A percentile compares a stretch with the other conserved stretches of the same genome.
phyloP scores from a whole-genome alignment of 2,888 invertebrate species.

The Aproaerema taeniolella region DNA sequence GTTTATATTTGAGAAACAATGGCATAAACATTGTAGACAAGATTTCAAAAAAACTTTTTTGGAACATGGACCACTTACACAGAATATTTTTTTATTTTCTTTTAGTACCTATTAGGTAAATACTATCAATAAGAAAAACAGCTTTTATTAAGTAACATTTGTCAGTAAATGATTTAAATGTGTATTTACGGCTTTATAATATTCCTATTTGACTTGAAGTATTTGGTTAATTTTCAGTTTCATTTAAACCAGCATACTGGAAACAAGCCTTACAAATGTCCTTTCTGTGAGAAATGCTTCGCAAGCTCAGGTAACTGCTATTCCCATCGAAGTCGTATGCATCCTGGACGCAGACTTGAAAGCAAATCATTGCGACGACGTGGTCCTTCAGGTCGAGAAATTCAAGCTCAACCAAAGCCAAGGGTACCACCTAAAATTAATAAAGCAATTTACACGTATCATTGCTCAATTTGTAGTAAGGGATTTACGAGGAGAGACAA shows the following conservation, averaged over 20 bases:
- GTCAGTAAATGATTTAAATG: no score
- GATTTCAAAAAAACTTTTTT: no score
- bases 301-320: conserved; percentile 86
- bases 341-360: conserved; percentile 70
- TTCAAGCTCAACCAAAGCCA: conserved; percentile 5
- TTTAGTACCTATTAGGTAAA: no score
- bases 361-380: conserved; percentile 21
- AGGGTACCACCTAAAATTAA: conserved; percentile 4
- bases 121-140: no score
- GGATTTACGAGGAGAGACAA: conserved; percentile 55
- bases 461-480: conserved; percentile 50
- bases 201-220: no score
- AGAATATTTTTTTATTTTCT: no score
- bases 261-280: conserved; percentile 83
- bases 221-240: conserved; percentile 70
- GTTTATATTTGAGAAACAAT: no score
- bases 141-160: no score
- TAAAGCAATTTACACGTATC: conserved; percentile 45
- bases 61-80: no score
- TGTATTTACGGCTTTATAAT: no score
- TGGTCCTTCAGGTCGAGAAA: no score
- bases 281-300: conserved; percentile 84
- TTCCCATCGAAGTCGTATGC: conserved; percentile 84
- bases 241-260: conserved; percentile 88
- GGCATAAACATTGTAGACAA: no score